Evolutionary conservation across 1,140 invertebrate genomes (phyloP), one percentile per base, ranked within the genome.

Genomic region (Cydia pomonella): DNA sequence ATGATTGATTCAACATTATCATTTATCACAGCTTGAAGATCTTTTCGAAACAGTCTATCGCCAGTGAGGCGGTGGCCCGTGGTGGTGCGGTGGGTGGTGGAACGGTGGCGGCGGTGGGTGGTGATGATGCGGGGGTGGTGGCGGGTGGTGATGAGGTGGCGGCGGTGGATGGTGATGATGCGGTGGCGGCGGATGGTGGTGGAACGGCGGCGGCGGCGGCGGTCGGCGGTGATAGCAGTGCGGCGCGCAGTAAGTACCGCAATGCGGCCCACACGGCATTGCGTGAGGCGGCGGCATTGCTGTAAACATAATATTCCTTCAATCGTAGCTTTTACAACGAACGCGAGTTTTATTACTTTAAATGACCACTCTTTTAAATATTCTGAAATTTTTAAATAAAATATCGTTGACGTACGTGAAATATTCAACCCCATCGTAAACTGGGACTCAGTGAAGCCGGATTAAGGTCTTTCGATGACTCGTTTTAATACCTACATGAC

Each of bases 211-310:
- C 16, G 73, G 89, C 72, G 44, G 87, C 77, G 80, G 85, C 75
- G 44, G 84, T 80, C 84, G 90, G 74, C 75, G 85, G 82, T 71
- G 84, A 81, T 79, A 88, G 82, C 82, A 93, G 84, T 80, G 89
- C 71, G 79, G 87, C 47, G 78, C 82, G 82, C 76, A 93, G 82
- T 33, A 83, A 44, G 76, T 86, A 47, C 76, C 87, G 75, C 78
- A 93, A 80, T 80, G 82, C 66, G 76, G 92, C 59, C 79, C 92
- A 80, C 77, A 93, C 41, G 76, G 93, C 73, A 74, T 82, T 71
- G 44, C 84, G 84, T 81, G 92, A 25, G 78, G 92, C 73, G 80
- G 93, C 74, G 79, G 81, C 92, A 84, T 93, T 79, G 44, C 87
- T 93, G 76, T 73, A 89, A 84, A 50, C 38, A 53, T 44, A 44